Percentiles rank a stretch among this genome's conserved stretches.
Evolutionary conservation across 37 sponge, comb jelly and placozoan genomes (phyloP).

Genomic region (Amphimedon queenslandica): DNA sequence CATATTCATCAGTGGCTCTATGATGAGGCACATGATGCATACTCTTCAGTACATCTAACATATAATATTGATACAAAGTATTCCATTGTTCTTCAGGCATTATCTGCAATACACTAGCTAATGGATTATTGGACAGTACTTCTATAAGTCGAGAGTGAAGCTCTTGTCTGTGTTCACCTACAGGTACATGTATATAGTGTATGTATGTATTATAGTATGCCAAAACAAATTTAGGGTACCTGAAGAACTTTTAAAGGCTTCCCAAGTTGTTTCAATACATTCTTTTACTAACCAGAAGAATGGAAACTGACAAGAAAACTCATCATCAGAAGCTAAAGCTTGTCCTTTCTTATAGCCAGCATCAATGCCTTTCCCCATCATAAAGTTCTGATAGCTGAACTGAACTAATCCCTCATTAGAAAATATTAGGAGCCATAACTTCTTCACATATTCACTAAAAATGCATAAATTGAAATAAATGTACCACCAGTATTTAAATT

Average conservation of each 20-base stretch:
- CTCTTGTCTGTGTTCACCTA: conserved; percentile 5
- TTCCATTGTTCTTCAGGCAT: conserved; percentile 15
- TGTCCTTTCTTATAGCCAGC: background rate
- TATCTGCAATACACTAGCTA: conserved; percentile 26
- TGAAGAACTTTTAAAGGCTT: conserved; percentile 6
- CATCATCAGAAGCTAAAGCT: conserved; percentile 6
- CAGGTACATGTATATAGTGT: no score
- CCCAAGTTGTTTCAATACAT: conserved; percentile 48
- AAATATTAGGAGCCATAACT: no score
- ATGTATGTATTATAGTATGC: background rate
- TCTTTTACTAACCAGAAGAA: conserved; percentile 83
- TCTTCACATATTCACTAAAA: no score
- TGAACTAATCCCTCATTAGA: no score
- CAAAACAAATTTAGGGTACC: background rate
- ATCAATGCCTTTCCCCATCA: no score
- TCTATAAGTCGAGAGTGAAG: conserved; percentile 28
- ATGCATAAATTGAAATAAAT: no score
- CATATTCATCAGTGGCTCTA: background rate
- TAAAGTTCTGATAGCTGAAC: no score
- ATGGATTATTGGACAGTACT: conserved; percentile 12
- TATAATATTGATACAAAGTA: conserved; percentile 37
- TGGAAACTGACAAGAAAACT: conserved; percentile 63
- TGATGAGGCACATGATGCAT: conserved; percentile 40
- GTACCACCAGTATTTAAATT: no score
- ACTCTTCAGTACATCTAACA: conserved; percentile 47